phyloP scores from a whole-genome alignment of 2,888 invertebrate genomes.

The Athalia circularis region DNA sequence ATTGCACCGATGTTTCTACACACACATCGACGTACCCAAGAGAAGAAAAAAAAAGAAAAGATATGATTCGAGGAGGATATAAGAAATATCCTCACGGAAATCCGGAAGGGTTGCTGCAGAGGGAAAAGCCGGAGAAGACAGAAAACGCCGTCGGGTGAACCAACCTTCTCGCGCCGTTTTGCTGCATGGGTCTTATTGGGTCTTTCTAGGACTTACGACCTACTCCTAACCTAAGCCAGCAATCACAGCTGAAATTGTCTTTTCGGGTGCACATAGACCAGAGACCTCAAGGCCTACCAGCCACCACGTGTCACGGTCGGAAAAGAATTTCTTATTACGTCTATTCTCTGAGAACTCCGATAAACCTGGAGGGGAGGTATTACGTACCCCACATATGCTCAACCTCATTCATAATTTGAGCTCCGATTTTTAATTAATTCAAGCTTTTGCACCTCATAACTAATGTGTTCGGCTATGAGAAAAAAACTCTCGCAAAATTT shows the following conservation, averaged over 20 bases:
- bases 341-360: background rate
- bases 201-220: constrained; percentile 34
- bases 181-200: constrained; percentile 42
- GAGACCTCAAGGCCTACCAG: background rate
- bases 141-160: background rate
- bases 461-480: too few species aligned
- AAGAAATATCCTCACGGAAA: constrained; percentile 8
- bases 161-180: constrained; percentile 28
- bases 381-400: too few species aligned
- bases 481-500: too few species aligned
- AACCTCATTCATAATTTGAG: too few species aligned
- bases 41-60: background rate
- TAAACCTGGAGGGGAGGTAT: too few species aligned
- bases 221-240: constrained; percentile 30
- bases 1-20: background rate
- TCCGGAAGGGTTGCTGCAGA: background rate
- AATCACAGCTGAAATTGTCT: constrained; percentile 40
- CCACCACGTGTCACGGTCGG: constrained; percentile 7
- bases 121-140: background rate
- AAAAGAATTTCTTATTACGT: background rate
- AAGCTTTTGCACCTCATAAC: too few species aligned
- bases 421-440: too few species aligned
- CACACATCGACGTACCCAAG: background rate
- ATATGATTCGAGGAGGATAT: background rate
- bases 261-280: background rate